Conservation (phyloP, 2,113 vertebrate genomes). For the Ochotona curzoniae region DNA sequence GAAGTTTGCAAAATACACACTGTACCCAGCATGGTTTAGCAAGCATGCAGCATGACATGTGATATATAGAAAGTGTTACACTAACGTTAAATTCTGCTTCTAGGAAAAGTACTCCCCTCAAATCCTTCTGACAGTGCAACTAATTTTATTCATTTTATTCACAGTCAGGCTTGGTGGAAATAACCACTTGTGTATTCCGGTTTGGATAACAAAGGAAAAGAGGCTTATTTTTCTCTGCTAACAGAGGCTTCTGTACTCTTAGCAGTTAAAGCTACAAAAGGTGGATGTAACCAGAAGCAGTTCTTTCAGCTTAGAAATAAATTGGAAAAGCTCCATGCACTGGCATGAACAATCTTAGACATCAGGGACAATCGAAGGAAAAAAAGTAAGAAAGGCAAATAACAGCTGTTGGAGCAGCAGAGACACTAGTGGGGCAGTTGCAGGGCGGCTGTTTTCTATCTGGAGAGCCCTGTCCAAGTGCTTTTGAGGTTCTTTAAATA, state of each 20-base stretch:
- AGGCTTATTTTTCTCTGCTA: not conserved
- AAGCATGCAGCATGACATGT: not conserved
- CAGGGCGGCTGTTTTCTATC: not conserved
- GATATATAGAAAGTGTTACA: not conserved
- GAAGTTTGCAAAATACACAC: not conserved
- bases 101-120: not conserved
- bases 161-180: not conserved
- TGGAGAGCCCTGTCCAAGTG: not conserved
- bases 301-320: not conserved
- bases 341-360: not conserved
- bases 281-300: slow-evolving; percentile 1
- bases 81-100: not conserved
- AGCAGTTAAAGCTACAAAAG: slow-evolving; percentile 17
- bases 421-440: not conserved
- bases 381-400: not conserved
- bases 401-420: not conserved
- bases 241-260: not conserved
- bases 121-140: not conserved
- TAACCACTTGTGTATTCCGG: not conserved
- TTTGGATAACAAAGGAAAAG: not conserved
- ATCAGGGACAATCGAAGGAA: not conserved
- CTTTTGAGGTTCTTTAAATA: slow-evolving; percentile 18
- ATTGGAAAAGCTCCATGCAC: not conserved
- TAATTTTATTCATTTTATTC: slow-evolving; percentile 42
- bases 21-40: not conserved